These are phyloP conservation scores for Clostera curtula DNA, from an alignment of 2,888 invertebrate species.

Conservation along the genomic window DNA sequence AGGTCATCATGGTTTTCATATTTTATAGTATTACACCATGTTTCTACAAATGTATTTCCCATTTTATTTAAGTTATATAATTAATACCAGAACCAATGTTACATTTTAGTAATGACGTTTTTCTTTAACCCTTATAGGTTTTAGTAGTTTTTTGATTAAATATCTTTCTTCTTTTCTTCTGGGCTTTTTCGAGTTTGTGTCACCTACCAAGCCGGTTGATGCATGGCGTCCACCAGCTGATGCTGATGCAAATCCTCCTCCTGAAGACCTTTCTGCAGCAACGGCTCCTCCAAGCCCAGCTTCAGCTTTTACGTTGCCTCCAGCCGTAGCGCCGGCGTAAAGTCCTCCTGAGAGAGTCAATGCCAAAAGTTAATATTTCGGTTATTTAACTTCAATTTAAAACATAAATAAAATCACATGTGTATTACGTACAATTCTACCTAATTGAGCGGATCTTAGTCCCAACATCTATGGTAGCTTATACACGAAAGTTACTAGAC, in stretches of 20 bases:
- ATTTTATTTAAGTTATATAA: no score
- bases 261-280: slow-evolving; percentile 43
- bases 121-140: slow-evolving; percentile 13
- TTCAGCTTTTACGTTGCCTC: slow-evolving; percentile 66
- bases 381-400: no score
- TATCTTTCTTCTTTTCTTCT: slow-evolving; percentile 42
- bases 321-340: slow-evolving; percentile 76
- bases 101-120: slow-evolving; percentile 12
- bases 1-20: no score
- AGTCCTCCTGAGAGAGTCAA: slow-evolving; percentile 52
- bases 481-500: no score
- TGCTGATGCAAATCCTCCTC: slow-evolving; percentile 55
- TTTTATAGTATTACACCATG: no score
- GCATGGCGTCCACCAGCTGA: slow-evolving; percentile 49
- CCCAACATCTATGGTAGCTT: no score
- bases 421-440: no score
- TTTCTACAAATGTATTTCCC: no score
- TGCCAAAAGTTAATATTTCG: not conserved
- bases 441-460: no score
- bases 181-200: no score
- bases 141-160: slow-evolving; percentile 30
- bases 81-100: slow-evolving; percentile 5
- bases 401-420: no score
- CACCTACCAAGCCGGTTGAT: slow-evolving; percentile 53
- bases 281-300: slow-evolving; percentile 70